Percentiles rank a stretch among this genome's conserved stretches.
These are phyloP conservation scores for Choristoneura fumiferana DNA, from an alignment of 1,140 invertebrate genomes.

Conservation along the genomic window DNA sequence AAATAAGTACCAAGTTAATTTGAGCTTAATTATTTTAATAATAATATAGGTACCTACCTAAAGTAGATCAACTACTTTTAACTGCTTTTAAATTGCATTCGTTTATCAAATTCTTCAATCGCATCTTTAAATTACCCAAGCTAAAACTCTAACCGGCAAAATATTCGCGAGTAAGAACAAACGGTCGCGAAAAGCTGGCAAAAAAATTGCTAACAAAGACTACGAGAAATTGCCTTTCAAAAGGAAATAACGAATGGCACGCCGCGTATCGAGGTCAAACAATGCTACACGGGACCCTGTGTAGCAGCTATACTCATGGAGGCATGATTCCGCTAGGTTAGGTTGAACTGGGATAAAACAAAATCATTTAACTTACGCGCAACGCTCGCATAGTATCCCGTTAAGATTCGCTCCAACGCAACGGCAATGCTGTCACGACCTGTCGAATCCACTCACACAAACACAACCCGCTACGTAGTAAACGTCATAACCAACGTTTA, in stretches of 20 bases:
- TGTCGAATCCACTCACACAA: slow-evolving; percentile 60
- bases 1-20: no score
- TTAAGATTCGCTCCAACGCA: slow-evolving; percentile 73
- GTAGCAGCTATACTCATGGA: slow-evolving; percentile 32
- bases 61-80: no score
- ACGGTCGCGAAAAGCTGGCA: neutral
- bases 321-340: slow-evolving; percentile 49
- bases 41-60: no score
- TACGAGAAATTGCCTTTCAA: slow-evolving; percentile 43
- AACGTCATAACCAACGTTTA: slow-evolving; percentile 74
- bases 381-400: slow-evolving; percentile 61
- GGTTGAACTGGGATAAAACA: slow-evolving; percentile 52
- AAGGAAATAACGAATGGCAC: slow-evolving; percentile 39
- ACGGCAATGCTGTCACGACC: slow-evolving; percentile 65
- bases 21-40: no score
- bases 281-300: slow-evolving; percentile 20
- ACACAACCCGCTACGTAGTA: slow-evolving; percentile 47
- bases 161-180: neutral
- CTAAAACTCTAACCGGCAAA: no score
- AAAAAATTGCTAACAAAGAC: slow-evolving; percentile 29
- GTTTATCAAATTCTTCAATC: no score
- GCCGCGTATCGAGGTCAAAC: slow-evolving; percentile 53
- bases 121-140: no score
- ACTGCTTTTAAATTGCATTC: no score
- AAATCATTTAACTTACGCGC: slow-evolving; percentile 55